Percentiles rank a stretch among this genome's conserved stretches.
Evolutionary conservation across 2,113 vertebrate genomes (phyloP).

Genomic region (Cairina moschata): DNA sequence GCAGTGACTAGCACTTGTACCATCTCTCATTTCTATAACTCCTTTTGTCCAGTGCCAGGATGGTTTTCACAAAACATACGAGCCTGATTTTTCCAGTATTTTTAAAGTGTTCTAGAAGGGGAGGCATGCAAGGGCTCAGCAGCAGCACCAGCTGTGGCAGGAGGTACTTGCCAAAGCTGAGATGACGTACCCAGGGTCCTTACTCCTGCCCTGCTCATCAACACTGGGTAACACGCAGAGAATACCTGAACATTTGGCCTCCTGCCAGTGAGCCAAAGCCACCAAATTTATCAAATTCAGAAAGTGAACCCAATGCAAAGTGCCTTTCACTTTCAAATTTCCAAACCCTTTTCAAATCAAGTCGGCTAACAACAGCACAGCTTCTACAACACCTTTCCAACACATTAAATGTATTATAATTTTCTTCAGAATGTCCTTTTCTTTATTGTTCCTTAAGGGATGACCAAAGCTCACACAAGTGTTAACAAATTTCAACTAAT

Average conservation of each 20-base stretch:
- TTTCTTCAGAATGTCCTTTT: background rate
- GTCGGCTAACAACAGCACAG: background rate
- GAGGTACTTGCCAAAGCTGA: background rate
- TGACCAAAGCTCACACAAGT: background rate
- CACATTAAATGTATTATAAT: background rate
- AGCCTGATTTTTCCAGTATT: background rate
- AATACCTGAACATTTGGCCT: background rate
- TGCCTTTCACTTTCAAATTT: background rate
- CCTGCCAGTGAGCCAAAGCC: background rate
- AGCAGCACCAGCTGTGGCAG: background rate
- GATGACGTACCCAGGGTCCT: background rate
- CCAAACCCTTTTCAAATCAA: background rate
- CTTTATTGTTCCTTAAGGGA: background rate
- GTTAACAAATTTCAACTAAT: background rate
- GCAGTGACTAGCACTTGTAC: fast-evolving
- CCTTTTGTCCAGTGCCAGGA: background rate
- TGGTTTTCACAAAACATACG: fast-evolving
- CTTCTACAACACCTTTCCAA: background rate
- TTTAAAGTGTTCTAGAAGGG: background rate
- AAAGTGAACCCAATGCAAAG: background rate
- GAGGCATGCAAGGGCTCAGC: background rate
- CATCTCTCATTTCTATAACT: background rate
- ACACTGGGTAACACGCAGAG: background rate
- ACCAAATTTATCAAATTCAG: background rate
- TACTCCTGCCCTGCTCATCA: background rate